A percentile compares a stretch with the other conserved stretches of the same genome.
phyloP scores from a whole-genome alignment of 64 coral and sea anemone species.

The Montipora cactus region DNA sequence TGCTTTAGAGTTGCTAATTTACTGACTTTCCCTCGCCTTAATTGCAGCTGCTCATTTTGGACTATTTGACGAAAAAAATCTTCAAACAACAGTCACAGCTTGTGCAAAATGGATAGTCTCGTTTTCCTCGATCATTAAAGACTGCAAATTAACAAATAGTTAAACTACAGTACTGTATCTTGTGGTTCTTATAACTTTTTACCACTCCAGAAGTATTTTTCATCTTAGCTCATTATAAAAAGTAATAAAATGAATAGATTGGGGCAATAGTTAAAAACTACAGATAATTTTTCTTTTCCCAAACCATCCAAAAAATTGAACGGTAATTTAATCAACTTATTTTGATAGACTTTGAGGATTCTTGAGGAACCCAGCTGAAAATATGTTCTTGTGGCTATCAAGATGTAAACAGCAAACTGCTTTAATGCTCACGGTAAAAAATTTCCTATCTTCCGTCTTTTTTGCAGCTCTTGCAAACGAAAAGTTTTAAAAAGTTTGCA shows the following conservation, averaged over 20 bases:
- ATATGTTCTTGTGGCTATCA: background rate
- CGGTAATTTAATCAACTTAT: background rate
- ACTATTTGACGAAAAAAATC: background rate
- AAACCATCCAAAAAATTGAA: background rate
- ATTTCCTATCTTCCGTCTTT: too few relatives aligned
- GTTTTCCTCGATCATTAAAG: too few relatives aligned
- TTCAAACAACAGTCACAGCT: background rate
- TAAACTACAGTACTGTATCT: too few relatives aligned
- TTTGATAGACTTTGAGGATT: background rate
- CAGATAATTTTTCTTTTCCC: background rate
- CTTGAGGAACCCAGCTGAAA: background rate
- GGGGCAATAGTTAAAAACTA: too few relatives aligned
- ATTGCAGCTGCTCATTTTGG: background rate
- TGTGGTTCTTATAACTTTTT: background rate
- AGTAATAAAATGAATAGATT: too few relatives aligned
- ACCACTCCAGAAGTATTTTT: background rate
- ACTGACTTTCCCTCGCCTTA: background rate
- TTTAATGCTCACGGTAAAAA: too few relatives aligned
- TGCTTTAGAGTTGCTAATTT: background rate
- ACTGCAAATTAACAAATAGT: too few relatives aligned
- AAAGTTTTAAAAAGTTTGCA: too few relatives aligned
- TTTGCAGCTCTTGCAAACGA: too few relatives aligned
- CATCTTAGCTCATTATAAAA: too few relatives aligned
- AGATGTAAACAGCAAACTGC: too few relatives aligned
- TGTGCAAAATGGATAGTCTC: too few relatives aligned